Evolutionary conservation across 1,140 invertebrate genomes (phyloP), one percentile per base, ranked within the genome.

Genomic region (Pentalonia nigronervosa): DNA sequence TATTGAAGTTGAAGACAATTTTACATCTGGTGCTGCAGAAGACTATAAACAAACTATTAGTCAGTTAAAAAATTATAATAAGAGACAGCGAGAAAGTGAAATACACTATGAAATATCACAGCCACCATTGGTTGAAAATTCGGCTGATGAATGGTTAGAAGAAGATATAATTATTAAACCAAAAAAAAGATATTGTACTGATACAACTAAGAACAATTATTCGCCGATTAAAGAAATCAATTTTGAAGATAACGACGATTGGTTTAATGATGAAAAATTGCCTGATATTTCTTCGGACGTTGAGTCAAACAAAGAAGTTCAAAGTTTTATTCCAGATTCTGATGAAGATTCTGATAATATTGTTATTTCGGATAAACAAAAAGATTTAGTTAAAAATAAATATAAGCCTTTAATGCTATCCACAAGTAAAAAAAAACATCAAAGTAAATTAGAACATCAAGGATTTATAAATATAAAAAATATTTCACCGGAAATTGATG

Each of bases 11-110:
- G 91, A 84, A 41, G 81, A 93, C 30, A 2, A n/a, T 8, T n/a
- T n/a, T 67, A 20, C 8, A 21, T 53, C n/a, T 56, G 81, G 11
- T 23, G 94, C 94, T 47, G 91, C 93, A 76, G 34, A 93, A 93
- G 94, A 94, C 30, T 94, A 94, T 92, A 93, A 94, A 45, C 41
- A 91, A 86, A 93, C 94, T 2, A 94, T 94, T 53, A 81, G 11
- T 87, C 84, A 91, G 47, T 91, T 94, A 47, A 93, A 93, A 92
- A 93, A 91, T 56, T 47, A 92, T 2, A 53, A 20, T 23, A 92
- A 91, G 30, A 92, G 86, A n/a, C 48, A 36, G 3, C 45, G 90
- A 84, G 90, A 94, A 87, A 50, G 14, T 84, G 90, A 91, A 92
- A 34, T 84, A 84, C 76, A 53, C 0, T 93, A 20, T 86, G 81